These are phyloP conservation scores for Eupithecia dodoneata DNA, from an alignment of 2,888 invertebrate species.

Conservation along the genomic window DNA sequence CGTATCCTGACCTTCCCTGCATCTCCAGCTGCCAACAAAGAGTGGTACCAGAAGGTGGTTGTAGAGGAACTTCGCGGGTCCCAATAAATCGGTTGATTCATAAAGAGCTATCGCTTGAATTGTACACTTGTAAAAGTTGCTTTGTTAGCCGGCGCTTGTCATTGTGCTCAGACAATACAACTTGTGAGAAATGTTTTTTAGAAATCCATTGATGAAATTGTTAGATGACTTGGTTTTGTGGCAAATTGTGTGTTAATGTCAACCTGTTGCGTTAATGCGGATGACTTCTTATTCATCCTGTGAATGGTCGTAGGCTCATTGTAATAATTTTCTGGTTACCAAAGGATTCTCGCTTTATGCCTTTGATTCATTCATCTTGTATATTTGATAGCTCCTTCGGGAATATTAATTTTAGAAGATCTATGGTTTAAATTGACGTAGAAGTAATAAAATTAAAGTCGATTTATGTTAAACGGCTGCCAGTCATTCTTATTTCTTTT, in stretches of 20 bases:
- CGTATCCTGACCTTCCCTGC: conserved; percentile 57
- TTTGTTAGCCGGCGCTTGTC: conserved; percentile 80
- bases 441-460: conserved; percentile 5
- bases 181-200: conserved; percentile 84
- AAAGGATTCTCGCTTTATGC: conserved; percentile 26
- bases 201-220: conserved; percentile 80
- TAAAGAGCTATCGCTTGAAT: conserved; percentile 82
- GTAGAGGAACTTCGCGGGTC: conserved; percentile 63
- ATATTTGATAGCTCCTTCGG: conserved; percentile 11
- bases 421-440: neutral
- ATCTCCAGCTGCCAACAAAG: conserved; percentile 50
- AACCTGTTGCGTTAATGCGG: conserved; percentile 71
- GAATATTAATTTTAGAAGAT: conserved; percentile 6
- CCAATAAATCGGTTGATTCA: conserved; percentile 69
- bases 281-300: conserved; percentile 51
- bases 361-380: conserved; percentile 26
- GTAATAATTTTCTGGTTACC: conserved; percentile 38
- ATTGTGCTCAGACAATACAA: conserved; percentile 82
- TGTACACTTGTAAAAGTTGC: conserved; percentile 81
- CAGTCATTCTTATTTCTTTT: conserved; percentile 9
- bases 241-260: conserved; percentile 70
- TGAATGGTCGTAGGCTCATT: conserved; percentile 56
- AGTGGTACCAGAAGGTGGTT: conserved; percentile 50
- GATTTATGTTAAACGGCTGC: neutral
- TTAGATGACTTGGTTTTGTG: conserved; percentile 75